phyloP scores from a whole-genome alignment of 2,797 vertebrate species.

The Gorsachius magnificus region DNA sequence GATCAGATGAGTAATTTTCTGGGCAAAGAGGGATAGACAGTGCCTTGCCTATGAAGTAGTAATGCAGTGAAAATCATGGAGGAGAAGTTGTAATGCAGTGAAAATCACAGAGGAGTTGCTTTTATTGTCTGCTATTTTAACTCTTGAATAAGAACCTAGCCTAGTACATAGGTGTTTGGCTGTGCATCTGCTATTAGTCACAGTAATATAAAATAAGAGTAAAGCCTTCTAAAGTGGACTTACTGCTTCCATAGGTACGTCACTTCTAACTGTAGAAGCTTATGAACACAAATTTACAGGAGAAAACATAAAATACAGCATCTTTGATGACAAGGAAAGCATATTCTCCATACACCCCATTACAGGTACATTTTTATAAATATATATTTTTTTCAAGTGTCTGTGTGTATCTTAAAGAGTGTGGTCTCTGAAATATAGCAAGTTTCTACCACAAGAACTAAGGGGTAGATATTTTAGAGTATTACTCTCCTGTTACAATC shows the following conservation, averaged over 20 bases:
- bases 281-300: slow-evolving; percentile 66
- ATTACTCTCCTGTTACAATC: neutral
- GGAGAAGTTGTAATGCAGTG: neutral
- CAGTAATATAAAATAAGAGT: neutral
- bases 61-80: neutral
- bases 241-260: slow-evolving; percentile 77
- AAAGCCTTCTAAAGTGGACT: neutral
- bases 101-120: neutral
- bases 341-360: slow-evolving; percentile 81
- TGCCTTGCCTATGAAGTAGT: neutral
- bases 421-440: neutral
- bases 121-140: neutral
- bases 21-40: neutral
- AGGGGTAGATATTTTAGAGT: neutral
- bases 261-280: slow-evolving; percentile 84
- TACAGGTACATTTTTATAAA: slow-evolving; percentile 79
- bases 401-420: neutral
- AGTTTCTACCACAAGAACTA: neutral
- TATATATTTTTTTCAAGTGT: neutral
- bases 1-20: neutral
- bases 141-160: neutral
- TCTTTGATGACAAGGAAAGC: slow-evolving; percentile 85
- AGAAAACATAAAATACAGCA: slow-evolving; percentile 79
- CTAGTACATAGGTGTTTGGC: neutral
- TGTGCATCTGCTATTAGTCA: neutral